Conservation (phyloP, 2,888 invertebrate genomes). For the Tinea semifulvella region DNA sequence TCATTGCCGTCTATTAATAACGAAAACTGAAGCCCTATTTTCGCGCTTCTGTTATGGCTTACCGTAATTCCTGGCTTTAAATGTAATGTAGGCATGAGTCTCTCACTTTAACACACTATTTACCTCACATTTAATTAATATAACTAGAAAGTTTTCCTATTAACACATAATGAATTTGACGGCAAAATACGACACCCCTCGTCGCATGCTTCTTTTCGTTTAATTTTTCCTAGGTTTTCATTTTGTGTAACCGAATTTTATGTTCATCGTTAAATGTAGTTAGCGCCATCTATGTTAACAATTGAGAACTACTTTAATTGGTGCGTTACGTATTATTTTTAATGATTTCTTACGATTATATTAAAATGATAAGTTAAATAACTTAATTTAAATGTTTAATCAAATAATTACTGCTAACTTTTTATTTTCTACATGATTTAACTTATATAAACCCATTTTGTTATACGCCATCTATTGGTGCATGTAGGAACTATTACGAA, state of each 20-base stretch:
- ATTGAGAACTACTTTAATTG: background rate
- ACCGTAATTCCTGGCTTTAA: slow-evolving; percentile 62
- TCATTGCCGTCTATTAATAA: slow-evolving; percentile 15
- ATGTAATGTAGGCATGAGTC: slow-evolving; percentile 57
- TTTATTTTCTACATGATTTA: too few species aligned
- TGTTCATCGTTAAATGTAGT: slow-evolving; percentile 31
- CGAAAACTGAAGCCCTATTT: too few species aligned
- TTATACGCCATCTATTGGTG: slow-evolving; percentile 27
- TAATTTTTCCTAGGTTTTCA: slow-evolving; percentile 25
- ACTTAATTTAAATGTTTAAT: background rate
- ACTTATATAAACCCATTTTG: too few species aligned
- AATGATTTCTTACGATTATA: background rate
- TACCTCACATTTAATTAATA: slow-evolving; percentile 28
- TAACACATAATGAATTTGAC: slow-evolving; percentile 33
- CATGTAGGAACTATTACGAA: slow-evolving; percentile 16
- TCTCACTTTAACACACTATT: slow-evolving; percentile 34
- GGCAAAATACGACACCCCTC: slow-evolving; percentile 44
- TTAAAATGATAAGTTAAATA: background rate
- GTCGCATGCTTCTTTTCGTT: slow-evolving; percentile 35
- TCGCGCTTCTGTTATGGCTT: too few species aligned
- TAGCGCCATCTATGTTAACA: slow-evolving; percentile 30
- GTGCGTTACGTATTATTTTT: background rate
- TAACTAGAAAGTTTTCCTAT: background rate
- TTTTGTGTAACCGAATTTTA: slow-evolving; percentile 24
- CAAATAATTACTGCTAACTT: background rate